These are phyloP conservation scores for Pachycephus smyrnensis DNA, from an alignment of 2,888 invertebrate species.

Conservation along the genomic window DNA sequence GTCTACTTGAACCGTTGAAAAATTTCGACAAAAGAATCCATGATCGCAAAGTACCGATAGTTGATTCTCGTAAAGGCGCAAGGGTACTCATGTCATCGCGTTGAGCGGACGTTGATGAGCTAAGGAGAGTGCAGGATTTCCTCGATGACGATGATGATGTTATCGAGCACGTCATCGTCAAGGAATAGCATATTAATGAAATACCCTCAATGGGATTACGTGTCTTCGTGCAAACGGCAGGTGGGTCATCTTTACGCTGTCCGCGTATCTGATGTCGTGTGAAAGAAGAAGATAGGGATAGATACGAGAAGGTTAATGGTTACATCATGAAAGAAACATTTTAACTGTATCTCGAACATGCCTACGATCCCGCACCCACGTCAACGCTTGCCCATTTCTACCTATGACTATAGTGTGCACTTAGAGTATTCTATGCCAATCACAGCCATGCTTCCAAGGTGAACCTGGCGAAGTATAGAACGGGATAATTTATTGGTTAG, in stretches of 20 bases:
- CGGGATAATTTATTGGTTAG: not conserved
- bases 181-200: not conserved
- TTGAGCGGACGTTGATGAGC: too few relatives aligned
- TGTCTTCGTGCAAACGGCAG: not conserved
- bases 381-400: conserved; percentile 38
- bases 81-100: too few relatives aligned
- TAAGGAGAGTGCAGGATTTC: not conserved
- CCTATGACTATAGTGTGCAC: too few relatives aligned
- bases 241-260: not conserved
- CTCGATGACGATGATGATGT: not conserved
- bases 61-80: not conserved
- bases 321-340: conserved; percentile 43
- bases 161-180: not conserved
- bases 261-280: not conserved
- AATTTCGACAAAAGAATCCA: not conserved
- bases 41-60: not conserved
- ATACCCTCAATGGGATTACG: not conserved
- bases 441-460: not conserved
- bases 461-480: not conserved
- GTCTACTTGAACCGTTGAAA: not conserved
- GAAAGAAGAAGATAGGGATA: not conserved
- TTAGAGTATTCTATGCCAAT: too few relatives aligned
- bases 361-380: conserved; percentile 40
- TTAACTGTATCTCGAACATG: conserved; percentile 42
- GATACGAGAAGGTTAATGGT: conserved; percentile 9